Conservation (phyloP, 2,797 vertebrate genomes). For the Tragelaphus oryx region DNA sequence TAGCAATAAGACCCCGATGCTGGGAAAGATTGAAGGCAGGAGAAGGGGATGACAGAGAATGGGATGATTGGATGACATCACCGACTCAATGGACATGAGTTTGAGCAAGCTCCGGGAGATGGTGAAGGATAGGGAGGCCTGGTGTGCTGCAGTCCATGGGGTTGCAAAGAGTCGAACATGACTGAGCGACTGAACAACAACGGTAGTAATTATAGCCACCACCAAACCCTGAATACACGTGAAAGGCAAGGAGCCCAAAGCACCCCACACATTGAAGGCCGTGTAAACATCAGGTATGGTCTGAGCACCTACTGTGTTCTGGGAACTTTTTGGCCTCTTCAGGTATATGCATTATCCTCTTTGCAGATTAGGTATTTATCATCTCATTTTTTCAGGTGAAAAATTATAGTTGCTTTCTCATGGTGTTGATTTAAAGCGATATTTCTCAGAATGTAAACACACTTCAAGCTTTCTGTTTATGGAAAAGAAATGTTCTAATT, state of each 20-base stretch:
- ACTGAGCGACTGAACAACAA: background rate
- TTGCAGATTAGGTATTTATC: background rate
- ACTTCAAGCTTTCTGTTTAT: background rate
- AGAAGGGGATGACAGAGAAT: background rate
- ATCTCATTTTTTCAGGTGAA: background rate
- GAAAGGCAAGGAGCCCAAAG: background rate
- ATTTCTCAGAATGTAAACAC: background rate
- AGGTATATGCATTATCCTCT: fast-evolving
- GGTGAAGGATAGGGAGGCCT: background rate
- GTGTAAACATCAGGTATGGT: fast-evolving
- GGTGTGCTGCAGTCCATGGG: background rate
- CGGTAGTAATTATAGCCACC: background rate
- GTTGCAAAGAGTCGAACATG: background rate
- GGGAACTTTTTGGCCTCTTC: background rate
- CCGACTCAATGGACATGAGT: background rate
- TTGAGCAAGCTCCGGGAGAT: background rate
- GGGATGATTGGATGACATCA: background rate
- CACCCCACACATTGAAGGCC: fast-evolving
- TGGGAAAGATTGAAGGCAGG: background rate
- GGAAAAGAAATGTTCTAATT: background rate
- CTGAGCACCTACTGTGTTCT: background rate
- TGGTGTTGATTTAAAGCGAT: background rate
- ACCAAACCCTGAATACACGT: fast-evolving
- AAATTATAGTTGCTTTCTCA: background rate
- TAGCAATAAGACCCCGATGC: background rate